Conservation (phyloP, 2,113 vertebrate genomes). For the Carassius gibelio region DNA sequence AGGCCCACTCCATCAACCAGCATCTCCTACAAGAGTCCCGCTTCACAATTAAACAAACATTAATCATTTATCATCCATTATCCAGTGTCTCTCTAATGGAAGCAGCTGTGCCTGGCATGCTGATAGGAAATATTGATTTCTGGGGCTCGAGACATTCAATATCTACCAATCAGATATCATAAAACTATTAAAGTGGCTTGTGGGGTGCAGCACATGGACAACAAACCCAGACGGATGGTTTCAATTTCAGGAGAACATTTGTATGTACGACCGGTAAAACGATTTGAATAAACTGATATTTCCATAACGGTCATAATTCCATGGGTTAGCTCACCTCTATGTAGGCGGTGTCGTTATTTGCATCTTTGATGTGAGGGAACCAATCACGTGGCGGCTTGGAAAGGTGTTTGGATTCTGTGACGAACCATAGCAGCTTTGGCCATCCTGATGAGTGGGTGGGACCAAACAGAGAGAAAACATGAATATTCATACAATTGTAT, state of each 20-base stretch:
- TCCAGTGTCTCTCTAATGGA: constrained; percentile 51
- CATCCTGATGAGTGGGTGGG: constrained; percentile 77
- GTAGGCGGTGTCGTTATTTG: constrained; percentile 97
- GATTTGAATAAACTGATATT: background rate
- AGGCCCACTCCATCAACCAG: constrained; percentile 18
- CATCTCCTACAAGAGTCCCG: background rate
- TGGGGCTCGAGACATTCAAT: constrained; percentile 12
- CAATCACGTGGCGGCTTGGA: constrained; percentile 96
- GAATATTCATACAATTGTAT: constrained; percentile 19
- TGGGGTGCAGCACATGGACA: background rate
- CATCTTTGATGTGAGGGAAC: constrained; percentile 99
- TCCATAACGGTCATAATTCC: background rate
- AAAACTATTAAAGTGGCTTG: constrained; percentile 25
- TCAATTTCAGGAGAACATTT: background rate
- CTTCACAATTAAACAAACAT: constrained; percentile 47
- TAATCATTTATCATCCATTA: constrained; percentile 51
- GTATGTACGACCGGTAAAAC: background rate
- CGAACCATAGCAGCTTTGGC: constrained; percentile 97
- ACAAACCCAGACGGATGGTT: background rate
- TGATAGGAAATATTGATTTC: constrained; percentile 47
- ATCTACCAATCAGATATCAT: constrained; percentile 12
- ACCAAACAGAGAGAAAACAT: constrained; percentile 20
- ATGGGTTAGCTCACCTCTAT: constrained; percentile 84
- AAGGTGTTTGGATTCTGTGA: constrained; percentile 96
- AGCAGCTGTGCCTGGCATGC: constrained; percentile 1